Percentiles rank a stretch among this genome's conserved stretches.
phyloP scores from a whole-genome alignment of 2,797 vertebrate genomes.

The Ciconia nigra region DNA sequence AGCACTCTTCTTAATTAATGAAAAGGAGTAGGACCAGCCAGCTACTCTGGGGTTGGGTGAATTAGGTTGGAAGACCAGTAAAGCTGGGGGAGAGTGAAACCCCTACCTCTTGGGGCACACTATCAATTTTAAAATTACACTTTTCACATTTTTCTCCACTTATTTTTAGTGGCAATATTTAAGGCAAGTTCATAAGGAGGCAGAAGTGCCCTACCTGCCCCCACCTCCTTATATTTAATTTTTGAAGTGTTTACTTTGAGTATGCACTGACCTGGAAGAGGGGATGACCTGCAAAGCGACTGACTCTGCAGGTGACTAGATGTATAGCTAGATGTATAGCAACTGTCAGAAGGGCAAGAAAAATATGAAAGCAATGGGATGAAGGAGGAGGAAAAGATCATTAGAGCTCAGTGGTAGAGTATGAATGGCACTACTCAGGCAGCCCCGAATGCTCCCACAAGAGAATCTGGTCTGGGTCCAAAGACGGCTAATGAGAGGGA shows the following conservation, averaged over 20 bases:
- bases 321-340: not conserved
- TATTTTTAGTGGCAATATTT: not conserved
- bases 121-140: not conserved
- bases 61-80: not conserved
- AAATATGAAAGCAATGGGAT: not conserved
- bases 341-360: not conserved
- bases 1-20: not conserved
- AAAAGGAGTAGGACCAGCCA: not conserved
- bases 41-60: not conserved
- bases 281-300: not conserved
- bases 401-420: not conserved
- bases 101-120: rapidly evolving
- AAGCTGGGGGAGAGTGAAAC: not conserved
- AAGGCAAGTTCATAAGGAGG: not conserved
- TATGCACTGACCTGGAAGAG: not conserved
- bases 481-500: not conserved
- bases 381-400: not conserved
- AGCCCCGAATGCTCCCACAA: not conserved
- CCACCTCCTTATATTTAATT: not conserved
- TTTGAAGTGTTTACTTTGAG: not conserved
- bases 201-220: not conserved
- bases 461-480: not conserved
- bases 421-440: not conserved
- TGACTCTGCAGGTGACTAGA: not conserved
- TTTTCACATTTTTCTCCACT: not conserved